Conservation (phyloP, 1,140 invertebrate genomes). For the Eubasilissa regina region DNA sequence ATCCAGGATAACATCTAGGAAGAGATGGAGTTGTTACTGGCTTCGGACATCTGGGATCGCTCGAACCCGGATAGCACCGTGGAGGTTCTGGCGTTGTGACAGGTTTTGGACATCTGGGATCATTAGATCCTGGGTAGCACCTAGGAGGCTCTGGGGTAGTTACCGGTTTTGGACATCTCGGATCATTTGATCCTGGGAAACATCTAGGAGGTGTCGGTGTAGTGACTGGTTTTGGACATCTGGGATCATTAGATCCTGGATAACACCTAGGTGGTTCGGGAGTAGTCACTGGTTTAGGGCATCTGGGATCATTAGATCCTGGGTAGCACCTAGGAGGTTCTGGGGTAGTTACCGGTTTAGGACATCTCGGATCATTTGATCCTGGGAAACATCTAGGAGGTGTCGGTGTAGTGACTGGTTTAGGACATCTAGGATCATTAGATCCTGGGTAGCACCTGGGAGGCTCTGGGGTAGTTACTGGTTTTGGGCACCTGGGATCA, state of each 20-base stretch:
- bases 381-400: constrained; percentile 64
- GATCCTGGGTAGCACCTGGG: constrained; percentile 60
- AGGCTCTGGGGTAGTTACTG: constrained; percentile 52
- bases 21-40: constrained; percentile 58
- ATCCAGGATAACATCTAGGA: constrained; percentile 63
- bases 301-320: constrained; percentile 62
- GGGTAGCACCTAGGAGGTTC: constrained; percentile 63
- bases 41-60: constrained; percentile 64
- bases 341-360: constrained; percentile 60
- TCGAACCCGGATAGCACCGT: constrained; percentile 55
- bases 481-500: constrained; percentile 63
- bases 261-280: constrained; percentile 63
- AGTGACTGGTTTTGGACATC: constrained; percentile 49
- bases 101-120: constrained; percentile 63
- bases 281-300: constrained; percentile 58
- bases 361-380: constrained; percentile 64
- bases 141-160: constrained; percentile 60
- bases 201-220: constrained; percentile 55
- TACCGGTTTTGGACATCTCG: constrained; percentile 62
- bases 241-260: constrained; percentile 51
- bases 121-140: constrained; percentile 65
- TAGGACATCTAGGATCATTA: constrained; percentile 63
- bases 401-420: constrained; percentile 55
- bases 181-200: constrained; percentile 63
- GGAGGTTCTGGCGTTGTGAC: constrained; percentile 52